These are phyloP conservation scores for Lomographa bimaculata DNA, from an alignment of 2,888 invertebrate species.

Conservation along the genomic window DNA sequence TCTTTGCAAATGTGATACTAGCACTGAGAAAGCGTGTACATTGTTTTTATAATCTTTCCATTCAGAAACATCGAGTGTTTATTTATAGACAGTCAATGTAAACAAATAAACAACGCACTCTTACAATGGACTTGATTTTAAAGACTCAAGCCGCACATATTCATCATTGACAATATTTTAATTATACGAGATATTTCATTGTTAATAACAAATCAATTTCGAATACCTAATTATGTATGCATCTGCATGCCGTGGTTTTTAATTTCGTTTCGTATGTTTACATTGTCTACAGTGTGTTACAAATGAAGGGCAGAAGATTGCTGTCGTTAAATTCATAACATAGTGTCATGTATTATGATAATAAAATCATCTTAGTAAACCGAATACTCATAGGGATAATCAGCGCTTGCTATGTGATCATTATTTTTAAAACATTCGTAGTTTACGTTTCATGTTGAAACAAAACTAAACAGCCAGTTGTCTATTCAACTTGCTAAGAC, in stretches of 20 bases:
- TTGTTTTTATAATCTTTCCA: conserved; percentile 49
- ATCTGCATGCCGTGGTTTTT: too few species aligned
- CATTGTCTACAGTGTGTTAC: too few species aligned
- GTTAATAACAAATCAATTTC: too few species aligned
- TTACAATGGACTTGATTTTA: too few species aligned
- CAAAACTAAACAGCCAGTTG: conserved; percentile 52
- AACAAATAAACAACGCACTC: conserved; percentile 46
- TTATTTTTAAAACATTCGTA: conserved; percentile 56
- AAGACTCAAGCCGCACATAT: too few species aligned
- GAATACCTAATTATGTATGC: too few species aligned
- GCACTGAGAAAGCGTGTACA: conserved; percentile 10
- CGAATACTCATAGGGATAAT: conserved; percentile 35
- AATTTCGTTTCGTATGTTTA: too few species aligned
- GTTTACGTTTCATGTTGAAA: conserved; percentile 57
- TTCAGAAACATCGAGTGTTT: conserved; percentile 30
- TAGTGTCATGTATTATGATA: conserved; percentile 37
- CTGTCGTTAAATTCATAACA: conserved; percentile 28
- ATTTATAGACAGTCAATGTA: conserved; percentile 35
- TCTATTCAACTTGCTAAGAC: conserved; percentile 31
- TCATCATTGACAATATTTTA: too few species aligned
- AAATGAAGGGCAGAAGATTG: conserved; percentile 1
- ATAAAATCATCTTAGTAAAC: conserved; percentile 45
- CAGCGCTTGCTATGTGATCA: conserved; percentile 35
- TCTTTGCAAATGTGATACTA: conserved; percentile 34
- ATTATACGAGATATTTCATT: too few species aligned